Conservation (phyloP, 2,797 vertebrate genomes). For the Nyctalus aviator region DNA sequence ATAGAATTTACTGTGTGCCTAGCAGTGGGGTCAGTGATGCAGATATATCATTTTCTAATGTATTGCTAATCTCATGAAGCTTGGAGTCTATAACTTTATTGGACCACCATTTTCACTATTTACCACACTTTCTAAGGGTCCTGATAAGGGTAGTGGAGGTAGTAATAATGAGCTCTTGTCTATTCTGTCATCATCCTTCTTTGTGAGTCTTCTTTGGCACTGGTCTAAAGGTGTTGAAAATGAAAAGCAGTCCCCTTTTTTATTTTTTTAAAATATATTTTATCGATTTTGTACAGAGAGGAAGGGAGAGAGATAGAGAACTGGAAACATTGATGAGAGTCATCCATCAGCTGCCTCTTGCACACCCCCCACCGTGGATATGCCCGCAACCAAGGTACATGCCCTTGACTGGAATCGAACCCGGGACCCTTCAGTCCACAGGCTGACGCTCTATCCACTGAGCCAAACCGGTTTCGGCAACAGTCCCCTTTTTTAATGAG, state of each 20-base stretch:
- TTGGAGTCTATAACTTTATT: conserved; percentile 5
- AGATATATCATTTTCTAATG: background rate
- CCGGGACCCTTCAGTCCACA: no score
- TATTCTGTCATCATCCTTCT: background rate
- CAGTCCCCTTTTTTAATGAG: background rate
- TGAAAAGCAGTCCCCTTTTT: background rate
- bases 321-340: no score
- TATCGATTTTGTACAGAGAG: no score
- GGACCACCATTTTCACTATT: background rate
- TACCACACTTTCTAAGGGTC: background rate
- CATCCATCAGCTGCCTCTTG: no score
- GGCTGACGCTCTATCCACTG: no score
- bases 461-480: no score
- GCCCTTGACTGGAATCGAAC: no score
- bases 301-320: no score
- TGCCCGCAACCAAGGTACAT: no score
- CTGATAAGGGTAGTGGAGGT: background rate
- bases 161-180: background rate
- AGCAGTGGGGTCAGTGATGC: background rate
- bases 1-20: background rate
- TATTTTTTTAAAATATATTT: no score
- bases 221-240: background rate
- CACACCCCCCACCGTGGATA: no score
- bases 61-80: background rate
- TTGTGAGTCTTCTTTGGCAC: background rate